phyloP scores from a whole-genome alignment of 2,797 vertebrate genomes.

The Champsocephalus esox region DNA sequence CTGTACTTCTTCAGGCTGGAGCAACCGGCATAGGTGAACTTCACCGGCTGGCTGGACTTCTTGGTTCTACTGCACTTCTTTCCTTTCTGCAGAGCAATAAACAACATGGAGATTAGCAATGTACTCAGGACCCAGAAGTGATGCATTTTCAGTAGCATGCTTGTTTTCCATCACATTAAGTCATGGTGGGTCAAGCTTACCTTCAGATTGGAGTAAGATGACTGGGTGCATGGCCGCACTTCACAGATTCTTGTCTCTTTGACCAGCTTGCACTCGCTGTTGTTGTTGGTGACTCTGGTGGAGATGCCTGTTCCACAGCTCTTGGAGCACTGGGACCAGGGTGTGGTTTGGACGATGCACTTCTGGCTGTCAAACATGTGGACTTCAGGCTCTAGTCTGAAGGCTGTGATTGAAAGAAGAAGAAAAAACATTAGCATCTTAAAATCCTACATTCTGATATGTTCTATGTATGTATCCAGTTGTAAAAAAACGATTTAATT shows the following conservation, averaged over 20 bases:
- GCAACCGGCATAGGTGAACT: constrained; percentile 94
- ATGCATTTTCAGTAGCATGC: not conserved
- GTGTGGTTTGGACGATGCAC: constrained; percentile 96
- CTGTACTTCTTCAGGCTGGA: constrained; percentile 95
- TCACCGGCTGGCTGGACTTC: constrained; percentile 89
- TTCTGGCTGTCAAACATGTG: constrained; percentile 91
- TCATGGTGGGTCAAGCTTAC: constrained; percentile 78
- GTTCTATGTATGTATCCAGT: not conserved
- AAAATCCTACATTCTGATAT: not conserved
- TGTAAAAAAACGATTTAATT: not conserved
- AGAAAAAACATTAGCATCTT: constrained; percentile 47
- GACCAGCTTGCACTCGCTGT: constrained; percentile 92
- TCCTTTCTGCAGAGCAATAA: constrained; percentile 88
- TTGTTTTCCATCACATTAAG: constrained; percentile 5
- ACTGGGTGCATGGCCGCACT: constrained; percentile 95
- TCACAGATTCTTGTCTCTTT: constrained; percentile 97
- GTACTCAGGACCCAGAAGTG: not conserved
- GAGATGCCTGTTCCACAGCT: constrained; percentile 96
- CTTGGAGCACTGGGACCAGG: constrained; percentile 98
- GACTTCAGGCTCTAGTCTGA: constrained; percentile 88
- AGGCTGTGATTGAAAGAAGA: constrained; percentile 82
- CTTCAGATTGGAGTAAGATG: constrained; percentile 90
- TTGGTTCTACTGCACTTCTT: constrained; percentile 97
- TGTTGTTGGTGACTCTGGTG: constrained; percentile 96
- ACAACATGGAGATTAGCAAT: constrained; percentile 43